Conservation (phyloP, 2,797 vertebrate species). For the Sebastes cheni region DNA sequence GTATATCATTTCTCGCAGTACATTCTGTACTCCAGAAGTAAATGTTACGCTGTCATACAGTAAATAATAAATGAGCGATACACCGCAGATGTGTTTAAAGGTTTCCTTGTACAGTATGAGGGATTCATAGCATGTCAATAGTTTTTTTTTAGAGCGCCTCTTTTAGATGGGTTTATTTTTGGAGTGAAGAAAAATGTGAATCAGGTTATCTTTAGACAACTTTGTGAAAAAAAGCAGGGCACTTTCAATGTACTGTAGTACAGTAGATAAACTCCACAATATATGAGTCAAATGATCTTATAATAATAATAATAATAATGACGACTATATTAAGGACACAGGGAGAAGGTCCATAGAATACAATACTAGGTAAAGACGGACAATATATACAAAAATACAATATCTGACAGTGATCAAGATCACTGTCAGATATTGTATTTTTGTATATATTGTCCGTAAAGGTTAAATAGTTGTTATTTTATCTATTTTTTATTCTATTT, state of each 20-base stretch:
- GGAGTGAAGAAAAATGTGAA: neutral
- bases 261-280: neutral
- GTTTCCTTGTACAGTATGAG: neutral
- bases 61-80: conserved; percentile 38
- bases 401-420: no score
- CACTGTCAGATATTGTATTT: no score
- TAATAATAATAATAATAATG: no score
- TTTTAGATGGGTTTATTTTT: neutral
- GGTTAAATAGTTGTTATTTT: neutral
- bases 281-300: neutral
- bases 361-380: no score
- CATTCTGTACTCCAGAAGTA: conserved; percentile 13
- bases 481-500: neutral
- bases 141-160: neutral
- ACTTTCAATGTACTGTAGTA: neutral
- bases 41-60: conserved; percentile 22
- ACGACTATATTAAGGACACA: no score
- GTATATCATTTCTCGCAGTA: conserved; percentile 18
- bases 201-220: no score
- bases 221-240: neutral
- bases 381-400: no score
- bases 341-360: no score
- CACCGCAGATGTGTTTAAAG: conserved; percentile 4
- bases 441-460: no score
- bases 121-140: neutral